Conservation (phyloP, 2,888 invertebrate species). For the Xestobium rufovillosum region DNA sequence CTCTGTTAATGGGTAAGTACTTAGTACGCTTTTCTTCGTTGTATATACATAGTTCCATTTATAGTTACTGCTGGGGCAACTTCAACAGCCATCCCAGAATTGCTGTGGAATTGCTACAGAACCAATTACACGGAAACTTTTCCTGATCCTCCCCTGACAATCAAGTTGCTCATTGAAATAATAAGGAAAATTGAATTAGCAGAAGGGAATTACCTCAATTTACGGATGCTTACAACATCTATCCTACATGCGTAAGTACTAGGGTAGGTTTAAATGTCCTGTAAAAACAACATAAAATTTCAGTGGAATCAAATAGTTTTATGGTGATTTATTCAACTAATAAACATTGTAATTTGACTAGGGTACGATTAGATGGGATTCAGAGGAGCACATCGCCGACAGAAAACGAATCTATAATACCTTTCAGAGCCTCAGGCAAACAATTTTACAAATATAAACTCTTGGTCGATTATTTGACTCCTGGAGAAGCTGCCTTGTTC, state of each 20-base stretch:
- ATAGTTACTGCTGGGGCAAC: slow-evolving; percentile 36
- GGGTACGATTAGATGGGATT: slow-evolving; percentile 56
- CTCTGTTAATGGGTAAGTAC: background rate
- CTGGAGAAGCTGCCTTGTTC: slow-evolving; percentile 40
- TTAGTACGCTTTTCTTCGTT: too few species aligned
- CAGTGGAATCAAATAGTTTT: too few species aligned
- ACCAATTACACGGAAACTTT: slow-evolving; percentile 41
- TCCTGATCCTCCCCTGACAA: slow-evolving; percentile 48
- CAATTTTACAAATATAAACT: slow-evolving; percentile 54
- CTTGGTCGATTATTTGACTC: slow-evolving; percentile 52
- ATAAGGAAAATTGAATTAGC: slow-evolving; percentile 53
- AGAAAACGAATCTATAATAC: slow-evolving; percentile 48
- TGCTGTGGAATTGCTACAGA: slow-evolving; percentile 53
- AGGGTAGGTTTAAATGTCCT: too few species aligned
- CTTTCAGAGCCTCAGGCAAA: slow-evolving; percentile 51
- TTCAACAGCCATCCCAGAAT: slow-evolving; percentile 46
- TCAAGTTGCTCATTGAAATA: slow-evolving; percentile 54
- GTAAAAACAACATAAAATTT: too few species aligned
- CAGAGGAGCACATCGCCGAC: slow-evolving; percentile 44
- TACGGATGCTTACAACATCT: slow-evolving; percentile 50
- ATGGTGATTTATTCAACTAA: slow-evolving; percentile 5
- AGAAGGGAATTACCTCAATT: slow-evolving; percentile 46
- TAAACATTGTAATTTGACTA: too few species aligned
- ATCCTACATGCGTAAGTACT: slow-evolving; percentile 50
- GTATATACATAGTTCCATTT: too few species aligned